Base-by-base conservation (phyloP, 2,888 invertebrate genomes). In the Mesodorylaimus sp. region DNA sequence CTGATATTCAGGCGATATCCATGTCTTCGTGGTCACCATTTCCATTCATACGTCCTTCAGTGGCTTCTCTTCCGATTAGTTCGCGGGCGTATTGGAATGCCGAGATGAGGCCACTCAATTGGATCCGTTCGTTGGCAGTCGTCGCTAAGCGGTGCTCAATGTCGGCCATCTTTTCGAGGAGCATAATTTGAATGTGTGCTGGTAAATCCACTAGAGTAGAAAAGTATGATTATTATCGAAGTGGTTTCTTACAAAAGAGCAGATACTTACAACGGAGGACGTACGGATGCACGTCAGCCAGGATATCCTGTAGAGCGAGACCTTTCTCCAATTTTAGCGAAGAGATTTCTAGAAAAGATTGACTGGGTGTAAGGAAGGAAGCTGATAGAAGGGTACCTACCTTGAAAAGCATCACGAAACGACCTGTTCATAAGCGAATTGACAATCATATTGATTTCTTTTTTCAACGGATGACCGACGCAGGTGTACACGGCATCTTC, bases 401-500 rank as follows among this genome's bases (percentile, higher is more conserved):
- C 56, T 47, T 54, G 32, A 50, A 54, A 58, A 21, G 60, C 59
- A 16, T 51, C 51, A n/a, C 54, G 52, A 36, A 64, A 51, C 2
- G 56, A 45, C 25, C 58, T 67, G 55, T 73, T 72, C 19, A 73
- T 60, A 58, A 95, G 72, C 79, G 85, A 85, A 64, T 83, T 80
- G 25, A 91, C 74, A 54, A 95, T 84, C 60, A 76, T 78, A 61
- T 80, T 80, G 61, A 99, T 84, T 66, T 97, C 93, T 28, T 76
- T 74, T 49, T 83, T 80, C 23, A 86, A 72, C 1, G 97, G 97
- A 70, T 97, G 93, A 0, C 95, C 97, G 28, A 95, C 89, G 68
- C 95, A 97, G 1, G 80, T 79, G 69, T 97, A 97, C 2, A 84
- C 93, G 66, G 80, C 82, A 57, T 83, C 80, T 70, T 91, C 89